phyloP scores from a whole-genome alignment of 2,113 vertebrate species.

The Sterrhoptilus dennistouni region DNA sequence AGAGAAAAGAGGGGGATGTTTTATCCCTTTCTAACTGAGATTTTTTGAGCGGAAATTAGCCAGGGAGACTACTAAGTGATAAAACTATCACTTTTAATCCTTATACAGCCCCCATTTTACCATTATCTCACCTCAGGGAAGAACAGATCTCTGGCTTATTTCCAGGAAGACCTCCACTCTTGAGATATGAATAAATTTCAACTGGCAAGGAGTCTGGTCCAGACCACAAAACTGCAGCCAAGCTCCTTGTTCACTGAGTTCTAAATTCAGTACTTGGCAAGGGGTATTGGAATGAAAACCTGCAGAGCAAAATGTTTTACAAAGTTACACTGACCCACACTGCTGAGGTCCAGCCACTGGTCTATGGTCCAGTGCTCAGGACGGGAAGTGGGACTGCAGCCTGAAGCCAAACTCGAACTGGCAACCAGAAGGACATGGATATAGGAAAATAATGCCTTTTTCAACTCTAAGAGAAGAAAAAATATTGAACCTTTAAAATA shows the following conservation, averaged over 20 bases:
- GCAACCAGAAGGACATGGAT: neutral
- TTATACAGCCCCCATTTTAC: neutral
- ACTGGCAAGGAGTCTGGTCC: neutral
- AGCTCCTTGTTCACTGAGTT: neutral
- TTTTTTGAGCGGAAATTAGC: neutral
- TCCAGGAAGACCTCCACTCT: neutral
- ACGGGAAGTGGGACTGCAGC: neutral
- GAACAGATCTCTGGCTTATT: neutral
- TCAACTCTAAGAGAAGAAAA: neutral
- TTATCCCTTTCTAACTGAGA: neutral
- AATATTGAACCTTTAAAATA: neutral
- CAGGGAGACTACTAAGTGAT: neutral
- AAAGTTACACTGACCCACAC: neutral
- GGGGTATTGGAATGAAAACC: neutral
- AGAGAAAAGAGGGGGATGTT: neutral
- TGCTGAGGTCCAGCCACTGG: fast-evolving
- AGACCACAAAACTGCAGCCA: neutral
- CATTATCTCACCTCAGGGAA: neutral
- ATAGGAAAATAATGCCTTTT: neutral
- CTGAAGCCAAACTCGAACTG: neutral
- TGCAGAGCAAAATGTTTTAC: neutral
- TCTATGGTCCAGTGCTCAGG: neutral
- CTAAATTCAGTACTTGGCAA: neutral
- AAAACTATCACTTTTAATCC: neutral
- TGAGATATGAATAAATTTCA: neutral